A percentile compares a stretch with the other conserved stretches of the same genome.
Conservation (phyloP, 2,113 vertebrate species). For the Xiphophorus hellerii region DNA sequence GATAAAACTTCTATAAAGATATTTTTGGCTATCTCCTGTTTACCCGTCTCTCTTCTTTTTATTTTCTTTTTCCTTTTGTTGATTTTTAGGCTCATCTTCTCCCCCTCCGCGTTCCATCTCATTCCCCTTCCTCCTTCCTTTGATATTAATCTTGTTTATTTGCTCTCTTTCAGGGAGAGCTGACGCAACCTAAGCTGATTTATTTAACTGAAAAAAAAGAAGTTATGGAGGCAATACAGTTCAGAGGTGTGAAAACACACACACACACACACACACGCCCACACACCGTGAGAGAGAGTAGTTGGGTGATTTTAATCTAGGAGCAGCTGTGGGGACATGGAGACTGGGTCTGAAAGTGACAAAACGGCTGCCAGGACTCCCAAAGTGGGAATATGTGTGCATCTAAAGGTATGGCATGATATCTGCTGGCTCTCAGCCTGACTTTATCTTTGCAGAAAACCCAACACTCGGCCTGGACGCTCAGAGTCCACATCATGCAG, state of each 20-base stretch:
- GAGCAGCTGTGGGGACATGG: neutral
- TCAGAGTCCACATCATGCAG: slow-evolving; percentile 21
- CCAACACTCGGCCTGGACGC: slow-evolving; percentile 29
- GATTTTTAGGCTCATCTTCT: accelerated
- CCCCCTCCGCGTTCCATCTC: neutral
- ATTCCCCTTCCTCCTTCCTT: slow-evolving; percentile 35
- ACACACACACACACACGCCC: too few species aligned
- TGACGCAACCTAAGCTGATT: neutral
- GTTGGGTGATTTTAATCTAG: neutral
- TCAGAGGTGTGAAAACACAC: neutral
- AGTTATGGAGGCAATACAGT: neutral
- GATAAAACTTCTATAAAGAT: neutral
- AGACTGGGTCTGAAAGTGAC: slow-evolving; percentile 3
- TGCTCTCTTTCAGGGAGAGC: neutral
- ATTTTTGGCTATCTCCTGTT: slow-evolving; percentile 8
- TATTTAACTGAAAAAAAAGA: neutral
- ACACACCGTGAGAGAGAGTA: neutral
- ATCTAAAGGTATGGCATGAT: neutral
- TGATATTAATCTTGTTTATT: slow-evolving; percentile 35
- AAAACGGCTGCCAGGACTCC: slow-evolving; percentile 3
- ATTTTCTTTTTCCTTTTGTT: neutral
- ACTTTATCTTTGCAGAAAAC: slow-evolving; percentile 33
- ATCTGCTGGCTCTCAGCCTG: slow-evolving; percentile 20
- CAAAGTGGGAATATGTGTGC: slow-evolving; percentile 1
- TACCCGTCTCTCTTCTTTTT: neutral